Conservation (phyloP, 2,888 invertebrate species). For the Mesorhabditis belari region DNA sequence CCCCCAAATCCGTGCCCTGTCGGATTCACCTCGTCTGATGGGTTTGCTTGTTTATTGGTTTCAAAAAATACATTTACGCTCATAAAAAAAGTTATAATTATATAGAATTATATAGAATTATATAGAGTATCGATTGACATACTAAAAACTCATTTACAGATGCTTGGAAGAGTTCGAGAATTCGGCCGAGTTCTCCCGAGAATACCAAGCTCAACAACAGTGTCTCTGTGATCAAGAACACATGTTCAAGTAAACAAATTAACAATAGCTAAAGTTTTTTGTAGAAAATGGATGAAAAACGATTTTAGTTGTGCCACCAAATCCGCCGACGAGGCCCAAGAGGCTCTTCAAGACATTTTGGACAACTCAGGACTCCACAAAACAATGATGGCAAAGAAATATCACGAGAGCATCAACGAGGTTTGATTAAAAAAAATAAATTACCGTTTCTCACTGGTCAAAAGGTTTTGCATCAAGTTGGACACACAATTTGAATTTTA, state of each 20-base stretch:
- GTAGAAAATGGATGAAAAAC: too few species aligned
- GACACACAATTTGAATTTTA: too few species aligned
- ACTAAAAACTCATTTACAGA: too few species aligned
- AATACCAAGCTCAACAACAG: constrained; percentile 81
- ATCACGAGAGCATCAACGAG: constrained; percentile 43
- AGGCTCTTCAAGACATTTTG: constrained; percentile 39
- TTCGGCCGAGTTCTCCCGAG: constrained; percentile 79
- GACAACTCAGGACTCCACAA: constrained; percentile 48
- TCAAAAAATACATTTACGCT: too few species aligned
- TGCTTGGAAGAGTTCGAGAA: constrained; percentile 64
- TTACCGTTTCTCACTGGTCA: too few species aligned
- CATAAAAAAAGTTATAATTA: too few species aligned
- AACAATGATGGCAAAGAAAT: constrained; percentile 51
- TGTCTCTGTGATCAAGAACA: constrained; percentile 98
- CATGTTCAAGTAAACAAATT: constrained; percentile 57
- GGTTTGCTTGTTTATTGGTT: too few species aligned
- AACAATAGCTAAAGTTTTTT: too few species aligned
- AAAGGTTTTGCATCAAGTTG: too few species aligned
- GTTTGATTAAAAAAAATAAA: constrained; percentile 2
- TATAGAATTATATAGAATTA: too few species aligned
- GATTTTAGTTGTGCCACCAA: constrained; percentile 34
- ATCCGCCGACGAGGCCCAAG: constrained; percentile 28
- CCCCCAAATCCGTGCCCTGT: constrained; percentile 97
- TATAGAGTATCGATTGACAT: too few species aligned
- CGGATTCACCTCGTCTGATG: constrained; percentile 70